Percentiles rank a stretch among this genome's conserved stretches.
Evolutionary conservation across 1,140 invertebrate genomes (phyloP).

Genomic region (Elymnias hypermnestra): DNA sequence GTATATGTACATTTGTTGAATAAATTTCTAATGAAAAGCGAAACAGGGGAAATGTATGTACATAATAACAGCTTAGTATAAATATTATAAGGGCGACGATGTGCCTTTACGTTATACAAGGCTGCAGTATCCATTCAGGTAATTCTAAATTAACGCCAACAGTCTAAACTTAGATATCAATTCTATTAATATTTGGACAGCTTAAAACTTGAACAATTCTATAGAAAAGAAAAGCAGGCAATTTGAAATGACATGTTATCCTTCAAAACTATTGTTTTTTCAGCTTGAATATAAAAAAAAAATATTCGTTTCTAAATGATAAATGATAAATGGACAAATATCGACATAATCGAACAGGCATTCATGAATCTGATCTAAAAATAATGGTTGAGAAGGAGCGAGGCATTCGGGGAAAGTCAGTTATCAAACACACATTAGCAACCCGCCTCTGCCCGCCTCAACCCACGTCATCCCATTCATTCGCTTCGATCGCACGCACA

Average conservation of each 20-base stretch:
- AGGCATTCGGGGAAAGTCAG: constrained; percentile 38
- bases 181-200: no score
- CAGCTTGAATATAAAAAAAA: no score
- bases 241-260: no score
- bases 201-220: no score
- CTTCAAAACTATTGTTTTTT: no score
- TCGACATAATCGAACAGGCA: constrained; percentile 25
- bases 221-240: no score
- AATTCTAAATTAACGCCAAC: no score
- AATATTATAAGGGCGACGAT: constrained; percentile 20
- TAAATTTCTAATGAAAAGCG: no score
- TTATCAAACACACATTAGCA: constrained; percentile 60
- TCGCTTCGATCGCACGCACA: constrained; percentile 59
- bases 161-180: no score
- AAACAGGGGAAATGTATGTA: no score
- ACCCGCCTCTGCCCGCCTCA: constrained; percentile 22
- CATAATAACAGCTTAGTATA: no score
- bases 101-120: constrained; percentile 27
- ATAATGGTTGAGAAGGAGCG: constrained; percentile 48
- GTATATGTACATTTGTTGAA: no score
- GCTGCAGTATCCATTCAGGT: constrained; percentile 43
- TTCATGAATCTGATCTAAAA: constrained; percentile 48
- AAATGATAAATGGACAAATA: constrained; percentile 9
- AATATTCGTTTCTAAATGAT: background rate
- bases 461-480: constrained; percentile 70